Conservation (phyloP, 2,797 vertebrate genomes). For the Taeniopygia guttata region DNA sequence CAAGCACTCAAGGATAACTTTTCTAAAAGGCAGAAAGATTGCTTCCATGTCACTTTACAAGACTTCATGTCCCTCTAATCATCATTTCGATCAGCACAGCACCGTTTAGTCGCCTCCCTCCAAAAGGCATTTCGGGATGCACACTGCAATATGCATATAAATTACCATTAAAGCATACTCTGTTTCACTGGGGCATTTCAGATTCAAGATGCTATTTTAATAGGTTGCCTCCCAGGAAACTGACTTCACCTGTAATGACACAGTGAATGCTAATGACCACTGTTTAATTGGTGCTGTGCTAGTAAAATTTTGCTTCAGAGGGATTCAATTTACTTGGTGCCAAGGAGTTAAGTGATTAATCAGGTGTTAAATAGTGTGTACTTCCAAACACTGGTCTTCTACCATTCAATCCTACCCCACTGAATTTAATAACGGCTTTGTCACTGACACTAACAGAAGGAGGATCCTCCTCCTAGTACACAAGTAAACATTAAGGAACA, state of each 20-base stretch:
- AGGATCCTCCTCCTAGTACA: neutral
- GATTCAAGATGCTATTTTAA: conserved; percentile 34
- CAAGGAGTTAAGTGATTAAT: conserved; percentile 55
- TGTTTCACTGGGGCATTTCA: conserved; percentile 43
- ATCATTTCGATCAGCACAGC: neutral
- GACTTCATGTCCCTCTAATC: neutral
- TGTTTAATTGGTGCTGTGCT: conserved; percentile 43
- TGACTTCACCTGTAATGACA: conserved; percentile 53
- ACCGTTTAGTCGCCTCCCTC: neutral
- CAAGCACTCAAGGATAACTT: neutral
- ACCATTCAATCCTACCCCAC: neutral
- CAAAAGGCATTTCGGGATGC: conserved; percentile 3
- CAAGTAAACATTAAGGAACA: neutral
- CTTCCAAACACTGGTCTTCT: neutral
- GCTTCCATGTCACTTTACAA: neutral
- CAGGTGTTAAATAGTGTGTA: conserved; percentile 23
- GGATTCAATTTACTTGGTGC: conserved; percentile 37
- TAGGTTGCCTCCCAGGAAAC: conserved; percentile 58
- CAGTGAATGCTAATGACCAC: conserved; percentile 26
- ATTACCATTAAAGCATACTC: conserved; percentile 36
- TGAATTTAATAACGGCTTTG: conserved; percentile 32
- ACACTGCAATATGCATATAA: conserved; percentile 22
- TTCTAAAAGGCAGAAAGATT: neutral
- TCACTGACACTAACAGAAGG: neutral
- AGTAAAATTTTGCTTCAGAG: conserved; percentile 58